Base-by-base conservation (phyloP, 2,888 invertebrate species). In the Chymomyza amoena region DNA sequence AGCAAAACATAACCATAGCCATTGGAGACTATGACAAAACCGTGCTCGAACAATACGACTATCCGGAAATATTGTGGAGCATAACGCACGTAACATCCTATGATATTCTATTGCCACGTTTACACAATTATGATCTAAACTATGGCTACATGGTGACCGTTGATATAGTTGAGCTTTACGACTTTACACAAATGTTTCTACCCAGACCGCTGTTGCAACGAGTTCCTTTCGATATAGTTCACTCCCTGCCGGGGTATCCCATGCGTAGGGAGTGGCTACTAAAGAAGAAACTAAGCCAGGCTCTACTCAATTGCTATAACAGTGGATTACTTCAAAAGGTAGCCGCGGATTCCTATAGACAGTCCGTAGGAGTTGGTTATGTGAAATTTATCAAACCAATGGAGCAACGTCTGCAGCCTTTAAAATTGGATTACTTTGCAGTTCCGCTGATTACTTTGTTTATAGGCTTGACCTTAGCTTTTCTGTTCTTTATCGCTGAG, bases 311-410 rank as follows among this genome's bases (percentile, higher is more conserved):
- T 51, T 67, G 69, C 18, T 88, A 88, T 32, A 61, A 18, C 50
- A 86, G 78, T 3, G 88, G 86, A 0, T 54, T 82, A 0, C 6
- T 85, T 45, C 60, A 86, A 5, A 82, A 88, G 39, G 61, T 87
- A 56, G 65, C 70, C 2, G 25, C 15, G 0, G 82, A 82, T 62
- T 75, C 84, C 4, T 68, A 82, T 6, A 52, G 51, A 5, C 69
- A 71, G 65, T 74, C 74, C 2, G 69, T 83, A 50, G 60, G 61
- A 10, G 73, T 73, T 28, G 78, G 84, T 16, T 80, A 78, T 6
- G 45, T 85, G 1, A 68, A 50, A 6, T 28, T 76, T 1, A 72
- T 83, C 57, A 61, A 72, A 6, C 66, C 84, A 16, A 72, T 84
- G 15, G 63, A 62, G 2, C 64, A 69, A 57, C 70, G 72, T 15